phyloP scores from a whole-genome alignment of 2,113 vertebrate species.

The Falcunculus frontatus region DNA sequence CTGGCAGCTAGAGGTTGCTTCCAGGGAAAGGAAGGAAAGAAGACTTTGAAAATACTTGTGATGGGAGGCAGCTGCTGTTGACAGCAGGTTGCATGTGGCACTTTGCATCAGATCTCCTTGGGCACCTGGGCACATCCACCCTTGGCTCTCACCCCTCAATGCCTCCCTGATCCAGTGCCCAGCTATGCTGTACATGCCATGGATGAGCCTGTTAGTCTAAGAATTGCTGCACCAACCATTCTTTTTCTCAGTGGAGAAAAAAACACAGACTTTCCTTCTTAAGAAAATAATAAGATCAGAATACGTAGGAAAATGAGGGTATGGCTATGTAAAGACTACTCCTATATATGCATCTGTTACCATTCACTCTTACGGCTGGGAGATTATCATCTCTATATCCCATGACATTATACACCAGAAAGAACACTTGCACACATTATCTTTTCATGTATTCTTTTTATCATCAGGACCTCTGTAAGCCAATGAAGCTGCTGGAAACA shows the following conservation, averaged over 20 bases:
- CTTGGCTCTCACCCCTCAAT: not conserved
- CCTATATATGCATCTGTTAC: not conserved
- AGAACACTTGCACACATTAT: not conserved
- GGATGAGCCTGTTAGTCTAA: not conserved
- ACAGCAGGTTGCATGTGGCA: not conserved
- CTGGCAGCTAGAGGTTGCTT: not conserved
- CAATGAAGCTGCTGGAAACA: not conserved
- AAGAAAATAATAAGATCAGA: not conserved
- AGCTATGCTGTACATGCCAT: fast-evolving
- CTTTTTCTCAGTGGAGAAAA: not conserved
- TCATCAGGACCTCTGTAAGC: not conserved
- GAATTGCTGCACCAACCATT: not conserved
- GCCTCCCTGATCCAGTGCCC: not conserved
- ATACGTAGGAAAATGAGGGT: not conserved
- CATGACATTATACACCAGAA: not conserved
- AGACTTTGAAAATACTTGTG: not conserved
- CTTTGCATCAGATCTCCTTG: not conserved
- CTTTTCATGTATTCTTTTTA: constrained; percentile 27
- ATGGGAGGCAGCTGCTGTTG: not conserved
- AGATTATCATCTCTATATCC: not conserved
- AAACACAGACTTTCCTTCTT: not conserved
- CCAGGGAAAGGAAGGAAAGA: not conserved
- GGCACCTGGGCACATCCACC: not conserved
- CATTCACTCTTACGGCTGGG: not conserved
- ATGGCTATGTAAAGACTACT: not conserved